A percentile compares a stretch with the other conserved stretches of the same genome.
Conservation (phyloP, 1,140 invertebrate species). For the Drosophila equinoxialis region DNA sequence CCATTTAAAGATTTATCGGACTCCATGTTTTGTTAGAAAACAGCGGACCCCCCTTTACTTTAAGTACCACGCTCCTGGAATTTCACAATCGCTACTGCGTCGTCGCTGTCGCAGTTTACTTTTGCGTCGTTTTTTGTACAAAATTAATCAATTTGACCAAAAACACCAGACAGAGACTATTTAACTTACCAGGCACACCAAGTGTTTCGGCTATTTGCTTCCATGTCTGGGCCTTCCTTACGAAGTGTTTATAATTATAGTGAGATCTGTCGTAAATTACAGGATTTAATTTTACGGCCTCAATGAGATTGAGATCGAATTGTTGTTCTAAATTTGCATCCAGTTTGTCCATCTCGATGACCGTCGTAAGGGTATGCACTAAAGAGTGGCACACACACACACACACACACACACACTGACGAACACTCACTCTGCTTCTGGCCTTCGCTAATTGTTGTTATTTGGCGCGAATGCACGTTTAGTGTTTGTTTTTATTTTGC, state of each 20-base stretch:
- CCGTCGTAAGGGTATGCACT: constrained; percentile 73
- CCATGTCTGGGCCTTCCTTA: constrained; percentile 80
- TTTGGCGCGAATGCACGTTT: constrained; percentile 73
- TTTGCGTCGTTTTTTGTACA: constrained; percentile 69
- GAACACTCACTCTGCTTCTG: constrained; percentile 72
- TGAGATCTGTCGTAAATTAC: constrained; percentile 81
- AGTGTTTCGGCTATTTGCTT: constrained; percentile 82
- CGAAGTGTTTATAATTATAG: constrained; percentile 81
- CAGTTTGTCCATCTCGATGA: constrained; percentile 77
- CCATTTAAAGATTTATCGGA: neutral
- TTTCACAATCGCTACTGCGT: constrained; percentile 68
- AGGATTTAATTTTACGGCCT: constrained; percentile 80
- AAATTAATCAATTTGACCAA: constrained; percentile 52
- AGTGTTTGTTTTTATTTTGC: constrained; percentile 79
- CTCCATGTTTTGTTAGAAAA: neutral
- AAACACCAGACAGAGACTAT: constrained; percentile 30
- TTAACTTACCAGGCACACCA: constrained; percentile 79
- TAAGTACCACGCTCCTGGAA: constrained; percentile 42
- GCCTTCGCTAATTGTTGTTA: constrained; percentile 74
- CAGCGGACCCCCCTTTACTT: neutral
- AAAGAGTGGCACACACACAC: constrained; percentile 32
- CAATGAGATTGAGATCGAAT: constrained; percentile 81
- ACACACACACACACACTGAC: constrained; percentile 31
- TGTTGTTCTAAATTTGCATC: constrained; percentile 80
- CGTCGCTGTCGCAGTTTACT: constrained; percentile 64